Evolutionary conservation across 2,113 vertebrate genomes (phyloP).

Genomic region (Gambusia holbrooki): DNA sequence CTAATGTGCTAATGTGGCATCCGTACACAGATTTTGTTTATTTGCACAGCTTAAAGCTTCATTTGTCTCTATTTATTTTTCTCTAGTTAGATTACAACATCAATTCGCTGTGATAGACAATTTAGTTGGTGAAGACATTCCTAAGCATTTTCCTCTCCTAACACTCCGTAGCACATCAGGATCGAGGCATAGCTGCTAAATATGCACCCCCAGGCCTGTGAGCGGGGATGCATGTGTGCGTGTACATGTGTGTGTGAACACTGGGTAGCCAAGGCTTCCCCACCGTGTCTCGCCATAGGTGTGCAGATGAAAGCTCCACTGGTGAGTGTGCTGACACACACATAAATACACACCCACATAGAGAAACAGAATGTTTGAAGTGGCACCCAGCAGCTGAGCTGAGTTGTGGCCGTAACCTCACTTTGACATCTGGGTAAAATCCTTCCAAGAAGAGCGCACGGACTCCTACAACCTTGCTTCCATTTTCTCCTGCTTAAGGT

Average conservation of each 20-base stretch:
- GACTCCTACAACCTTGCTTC: background rate
- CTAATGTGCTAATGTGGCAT: background rate
- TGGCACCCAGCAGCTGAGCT: conserved; percentile 60
- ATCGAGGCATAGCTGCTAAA: conserved; percentile 42
- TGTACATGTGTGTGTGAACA: conserved; percentile 21
- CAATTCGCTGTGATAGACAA: background rate
- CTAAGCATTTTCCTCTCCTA: conserved; percentile 21
- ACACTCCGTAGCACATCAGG: conserved; percentile 14
- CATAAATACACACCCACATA: conserved; percentile 20
- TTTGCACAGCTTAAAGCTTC: background rate
- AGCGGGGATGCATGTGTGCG: conserved; percentile 14
- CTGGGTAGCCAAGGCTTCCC: conserved; percentile 47
- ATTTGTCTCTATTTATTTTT: background rate
- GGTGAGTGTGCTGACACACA: conserved; percentile 38
- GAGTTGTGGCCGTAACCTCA: conserved; percentile 65
- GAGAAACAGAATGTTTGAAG: conserved; percentile 62
- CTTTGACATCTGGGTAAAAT: conserved; percentile 67
- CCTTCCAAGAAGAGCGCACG: conserved; percentile 17
- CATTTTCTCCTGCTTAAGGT: conserved; percentile 3
- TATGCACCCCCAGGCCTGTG: conserved; percentile 39
- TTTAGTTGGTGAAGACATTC: conserved; percentile 13
- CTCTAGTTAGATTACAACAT: background rate
- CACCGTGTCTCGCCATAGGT: conserved; percentile 62
- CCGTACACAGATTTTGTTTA: background rate
- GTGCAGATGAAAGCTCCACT: conserved; percentile 72